Percentiles rank a stretch among this genome's conserved stretches.
These are phyloP conservation scores for Criorhina ranunculi DNA, from an alignment of 2,888 invertebrate genomes.

Conservation along the genomic window DNA sequence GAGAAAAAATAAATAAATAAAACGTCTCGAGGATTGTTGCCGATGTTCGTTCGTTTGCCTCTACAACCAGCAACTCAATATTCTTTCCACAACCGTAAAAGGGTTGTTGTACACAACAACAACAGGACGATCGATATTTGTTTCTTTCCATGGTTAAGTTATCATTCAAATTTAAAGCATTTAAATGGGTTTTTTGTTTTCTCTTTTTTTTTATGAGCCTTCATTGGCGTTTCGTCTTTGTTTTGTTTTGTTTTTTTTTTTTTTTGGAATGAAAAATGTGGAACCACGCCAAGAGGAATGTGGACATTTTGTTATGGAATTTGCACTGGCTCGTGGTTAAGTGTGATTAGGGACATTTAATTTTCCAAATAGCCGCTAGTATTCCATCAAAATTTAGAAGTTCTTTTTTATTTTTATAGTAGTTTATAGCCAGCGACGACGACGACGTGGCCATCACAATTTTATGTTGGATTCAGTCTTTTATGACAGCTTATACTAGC, in stretches of 20 bases:
- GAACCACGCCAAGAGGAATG: too few species aligned
- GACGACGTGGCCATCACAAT: background rate
- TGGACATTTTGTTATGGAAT: background rate
- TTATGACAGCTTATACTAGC: background rate
- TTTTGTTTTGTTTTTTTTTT: constrained; percentile 31
- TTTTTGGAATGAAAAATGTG: constrained; percentile 26
- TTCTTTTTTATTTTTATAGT: background rate
- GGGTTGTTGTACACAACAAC: background rate
- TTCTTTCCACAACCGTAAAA: constrained; percentile 15
- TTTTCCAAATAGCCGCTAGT: constrained; percentile 4
- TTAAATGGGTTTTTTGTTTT: constrained; percentile 57
- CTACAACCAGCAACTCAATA: background rate
- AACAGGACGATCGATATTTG: constrained; percentile 7
- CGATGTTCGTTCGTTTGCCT: constrained; percentile 27
- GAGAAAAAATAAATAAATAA: constrained; percentile 47
- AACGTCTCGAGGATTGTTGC: constrained; percentile 23
- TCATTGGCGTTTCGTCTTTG: background rate
- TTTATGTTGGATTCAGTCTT: constrained; percentile 1
- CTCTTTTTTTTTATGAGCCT: too few species aligned
- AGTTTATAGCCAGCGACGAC: constrained; percentile 1
- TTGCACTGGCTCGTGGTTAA: background rate
- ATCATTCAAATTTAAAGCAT: constrained; percentile 46
- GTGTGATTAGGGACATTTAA: constrained; percentile 13
- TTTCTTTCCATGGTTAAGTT: constrained; percentile 21
- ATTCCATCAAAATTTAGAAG: background rate